Evolutionary conservation across 2,888 invertebrate genomes (phyloP).

Genomic region (Zaprionus obscuricornis): DNA sequence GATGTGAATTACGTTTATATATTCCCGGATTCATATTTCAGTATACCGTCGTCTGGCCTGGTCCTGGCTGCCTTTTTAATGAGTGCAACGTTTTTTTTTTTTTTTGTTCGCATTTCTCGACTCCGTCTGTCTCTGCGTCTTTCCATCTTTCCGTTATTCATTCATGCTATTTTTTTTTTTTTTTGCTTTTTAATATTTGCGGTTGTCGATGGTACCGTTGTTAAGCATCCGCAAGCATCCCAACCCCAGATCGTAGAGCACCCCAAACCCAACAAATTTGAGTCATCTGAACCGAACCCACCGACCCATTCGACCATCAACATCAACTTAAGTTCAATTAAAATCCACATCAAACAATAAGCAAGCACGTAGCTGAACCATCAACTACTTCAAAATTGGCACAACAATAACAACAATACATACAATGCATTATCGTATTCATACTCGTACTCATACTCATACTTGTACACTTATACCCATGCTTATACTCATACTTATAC

Average conservation of each 20-base stretch:
- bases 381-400: conserved; percentile 69
- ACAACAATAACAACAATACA: conserved; percentile 57
- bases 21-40: conserved; percentile 8
- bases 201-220: conserved; percentile 62
- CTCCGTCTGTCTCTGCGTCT: conserved; percentile 47
- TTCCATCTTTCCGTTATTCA: conserved; percentile 12
- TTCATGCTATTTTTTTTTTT: conserved; percentile 26
- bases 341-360: conserved; percentile 82
- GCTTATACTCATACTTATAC: not conserved
- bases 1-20: conserved; percentile 47
- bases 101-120: conserved; percentile 61
- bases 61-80: conserved; percentile 62
- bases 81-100: conserved; percentile 74
- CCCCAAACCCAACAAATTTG: not conserved
- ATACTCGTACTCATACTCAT: conserved; percentile 7
- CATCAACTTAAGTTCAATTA: conserved; percentile 82
- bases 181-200: conserved; percentile 66
- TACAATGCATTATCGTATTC: conserved; percentile 3
- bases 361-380: conserved; percentile 78
- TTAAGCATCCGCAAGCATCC: conserved; percentile 48
- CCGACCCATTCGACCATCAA: conserved; percentile 64
- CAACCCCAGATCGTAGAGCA: too few relatives aligned
- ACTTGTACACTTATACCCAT: not conserved
- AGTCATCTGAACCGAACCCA: conserved; percentile 5
- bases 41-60: not conserved